A percentile compares a stretch with the other conserved stretches of the same genome.
Conservation (phyloP, 2,888 invertebrate species). For the Drosophila stalkeri region DNA sequence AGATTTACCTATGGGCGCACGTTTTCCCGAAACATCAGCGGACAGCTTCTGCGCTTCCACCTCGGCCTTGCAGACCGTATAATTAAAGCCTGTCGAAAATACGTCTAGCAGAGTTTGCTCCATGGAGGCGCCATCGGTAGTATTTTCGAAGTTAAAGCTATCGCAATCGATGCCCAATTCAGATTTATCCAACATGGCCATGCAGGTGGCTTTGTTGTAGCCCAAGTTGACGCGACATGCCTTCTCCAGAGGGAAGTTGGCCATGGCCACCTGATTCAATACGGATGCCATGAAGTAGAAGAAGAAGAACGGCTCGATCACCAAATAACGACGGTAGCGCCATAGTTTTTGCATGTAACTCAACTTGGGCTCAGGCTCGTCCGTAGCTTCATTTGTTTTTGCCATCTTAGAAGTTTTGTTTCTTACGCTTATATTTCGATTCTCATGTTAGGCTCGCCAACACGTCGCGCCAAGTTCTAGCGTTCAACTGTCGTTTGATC, state of each 20-base stretch:
- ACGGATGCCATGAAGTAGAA: constrained; percentile 83
- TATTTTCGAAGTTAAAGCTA: constrained; percentile 72
- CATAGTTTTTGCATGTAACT: constrained; percentile 82
- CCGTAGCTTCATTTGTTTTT: constrained; percentile 45
- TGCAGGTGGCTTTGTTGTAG: constrained; percentile 79
- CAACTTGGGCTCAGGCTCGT: constrained; percentile 51
- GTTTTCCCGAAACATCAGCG: constrained; percentile 82
- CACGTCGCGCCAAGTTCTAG: constrained; percentile 72
- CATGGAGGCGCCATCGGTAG: constrained; percentile 66
- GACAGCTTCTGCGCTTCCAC: constrained; percentile 83
- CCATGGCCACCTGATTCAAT: constrained; percentile 82
- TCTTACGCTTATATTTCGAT: constrained; percentile 21
- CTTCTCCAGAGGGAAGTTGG: constrained; percentile 84
- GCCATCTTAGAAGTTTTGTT: constrained; percentile 44
- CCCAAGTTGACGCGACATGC: constrained; percentile 84
- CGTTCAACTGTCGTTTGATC: constrained; percentile 58
- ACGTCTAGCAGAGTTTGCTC: constrained; percentile 56
- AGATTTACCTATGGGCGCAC: constrained; percentile 83
- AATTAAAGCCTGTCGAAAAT: constrained; percentile 74
- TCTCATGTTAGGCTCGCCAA: constrained; percentile 45
- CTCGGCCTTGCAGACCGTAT: constrained; percentile 84
- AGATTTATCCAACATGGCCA: constrained; percentile 83
- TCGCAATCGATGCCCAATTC: constrained; percentile 82
- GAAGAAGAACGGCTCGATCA: constrained; percentile 84
- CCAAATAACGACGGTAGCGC: constrained; percentile 81